Conservation (phyloP, 2,797 vertebrate genomes). For the Anguilla obscura region DNA sequence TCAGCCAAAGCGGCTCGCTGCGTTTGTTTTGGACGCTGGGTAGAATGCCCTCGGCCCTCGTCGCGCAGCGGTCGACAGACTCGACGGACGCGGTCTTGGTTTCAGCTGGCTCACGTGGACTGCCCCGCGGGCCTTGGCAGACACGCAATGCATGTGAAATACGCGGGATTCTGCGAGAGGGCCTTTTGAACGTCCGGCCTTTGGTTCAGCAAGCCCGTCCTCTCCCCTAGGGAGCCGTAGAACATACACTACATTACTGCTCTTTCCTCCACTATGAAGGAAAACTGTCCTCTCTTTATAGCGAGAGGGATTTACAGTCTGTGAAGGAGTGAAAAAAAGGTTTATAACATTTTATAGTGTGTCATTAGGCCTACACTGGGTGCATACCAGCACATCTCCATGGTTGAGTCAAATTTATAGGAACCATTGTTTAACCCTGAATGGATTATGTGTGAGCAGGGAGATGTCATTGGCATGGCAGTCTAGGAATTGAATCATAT, state of each 20-base stretch:
- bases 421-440: constrained; percentile 4
- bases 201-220: neutral
- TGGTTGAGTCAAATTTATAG: constrained; percentile 2
- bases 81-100: neutral
- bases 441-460: neutral
- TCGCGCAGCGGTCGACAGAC: neutral
- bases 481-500: constrained; percentile 11
- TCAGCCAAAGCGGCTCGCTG: constrained; percentile 54
- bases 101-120: neutral
- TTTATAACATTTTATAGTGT: constrained; percentile 13
- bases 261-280: neutral
- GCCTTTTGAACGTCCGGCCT: neutral
- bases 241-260: constrained; percentile 17
- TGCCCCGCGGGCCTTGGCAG: neutral
- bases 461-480: neutral
- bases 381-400: constrained; percentile 2
- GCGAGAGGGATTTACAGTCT: constrained; percentile 25
- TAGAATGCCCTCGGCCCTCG: neutral
- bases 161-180: neutral
- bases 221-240: constrained; percentile 23
- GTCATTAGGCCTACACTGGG: constrained; percentile 3
- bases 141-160: neutral
- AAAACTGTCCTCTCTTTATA: constrained; percentile 15
- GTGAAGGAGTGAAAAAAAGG: constrained; percentile 15
- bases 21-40: neutral